Evolutionary conservation across 2,797 vertebrate genomes (phyloP).

Genomic region (Manis pentadactyla): DNA sequence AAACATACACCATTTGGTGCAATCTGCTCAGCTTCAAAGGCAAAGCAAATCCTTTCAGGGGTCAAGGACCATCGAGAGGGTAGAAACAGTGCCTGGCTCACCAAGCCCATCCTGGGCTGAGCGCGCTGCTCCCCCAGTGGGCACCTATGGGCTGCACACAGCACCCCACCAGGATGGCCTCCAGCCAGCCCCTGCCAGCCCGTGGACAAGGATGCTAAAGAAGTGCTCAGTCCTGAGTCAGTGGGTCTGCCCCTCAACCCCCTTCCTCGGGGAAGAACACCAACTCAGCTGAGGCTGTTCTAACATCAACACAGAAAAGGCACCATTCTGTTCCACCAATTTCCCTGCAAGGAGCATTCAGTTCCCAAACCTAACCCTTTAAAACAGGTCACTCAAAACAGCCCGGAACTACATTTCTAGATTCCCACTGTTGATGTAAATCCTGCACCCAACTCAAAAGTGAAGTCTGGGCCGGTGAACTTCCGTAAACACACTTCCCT

Average conservation of each 20-base stretch:
- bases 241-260: not conserved
- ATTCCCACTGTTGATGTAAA: not conserved
- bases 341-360: not conserved
- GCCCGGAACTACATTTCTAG: rapidly evolving
- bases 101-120: not conserved
- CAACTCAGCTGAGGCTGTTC: rapidly evolving
- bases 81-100: not conserved
- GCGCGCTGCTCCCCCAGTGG: rapidly evolving
- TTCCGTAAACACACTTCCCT: not conserved
- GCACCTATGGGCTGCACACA: rapidly evolving
- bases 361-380: not conserved
- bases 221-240: too few species aligned
- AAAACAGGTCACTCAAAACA: too few species aligned
- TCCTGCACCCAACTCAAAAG: not conserved
- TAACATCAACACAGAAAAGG: rapidly evolving
- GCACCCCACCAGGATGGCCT: not conserved
- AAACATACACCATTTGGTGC: constrained; percentile 38
- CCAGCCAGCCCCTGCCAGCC: not conserved
- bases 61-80: not conserved
- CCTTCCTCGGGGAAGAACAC: not conserved
- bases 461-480: rapidly evolving
- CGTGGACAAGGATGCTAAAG: not conserved
- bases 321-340: rapidly evolving
- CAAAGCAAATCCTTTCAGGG: not conserved
- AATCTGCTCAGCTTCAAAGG: constrained; percentile 61